Conservation (phyloP, 2,888 invertebrate genomes). For the Catocala sponsa region DNA sequence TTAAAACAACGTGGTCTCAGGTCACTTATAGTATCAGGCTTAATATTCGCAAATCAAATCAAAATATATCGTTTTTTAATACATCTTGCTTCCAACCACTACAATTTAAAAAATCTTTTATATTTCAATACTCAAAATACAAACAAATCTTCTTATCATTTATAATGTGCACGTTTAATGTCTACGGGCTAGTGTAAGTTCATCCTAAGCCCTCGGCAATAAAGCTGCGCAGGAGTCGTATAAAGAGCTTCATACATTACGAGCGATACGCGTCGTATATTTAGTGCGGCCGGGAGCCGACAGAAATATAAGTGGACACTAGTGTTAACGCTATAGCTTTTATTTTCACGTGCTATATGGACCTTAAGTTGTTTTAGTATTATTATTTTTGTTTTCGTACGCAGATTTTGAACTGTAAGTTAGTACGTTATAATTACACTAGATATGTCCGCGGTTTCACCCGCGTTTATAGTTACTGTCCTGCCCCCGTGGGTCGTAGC, state of each 20-base stretch:
- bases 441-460: too few species aligned
- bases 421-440: too few species aligned
- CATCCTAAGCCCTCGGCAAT: conserved; percentile 54
- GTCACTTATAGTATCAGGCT: too few species aligned
- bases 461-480: too few species aligned
- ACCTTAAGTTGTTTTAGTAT: background rate
- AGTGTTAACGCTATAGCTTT: conserved; percentile 55
- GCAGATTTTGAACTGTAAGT: too few species aligned
- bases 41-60: too few species aligned
- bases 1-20: too few species aligned
- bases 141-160: background rate
- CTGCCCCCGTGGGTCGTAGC: too few species aligned
- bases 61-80: too few species aligned
- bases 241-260: conserved; percentile 65
- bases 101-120: too few species aligned
- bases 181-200: conserved; percentile 25
- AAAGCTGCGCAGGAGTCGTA: conserved; percentile 61
- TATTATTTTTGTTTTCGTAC: too few species aligned
- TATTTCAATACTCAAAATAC: background rate
- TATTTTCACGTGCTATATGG: conserved; percentile 45
- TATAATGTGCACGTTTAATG: conserved; percentile 1
- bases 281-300: conserved; percentile 51
- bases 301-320: conserved; percentile 57
- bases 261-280: conserved; percentile 56
- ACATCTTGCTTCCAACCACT: too few species aligned